phyloP scores from a whole-genome alignment of 2,113 vertebrate genomes.

The Bambusicola thoracicus region DNA sequence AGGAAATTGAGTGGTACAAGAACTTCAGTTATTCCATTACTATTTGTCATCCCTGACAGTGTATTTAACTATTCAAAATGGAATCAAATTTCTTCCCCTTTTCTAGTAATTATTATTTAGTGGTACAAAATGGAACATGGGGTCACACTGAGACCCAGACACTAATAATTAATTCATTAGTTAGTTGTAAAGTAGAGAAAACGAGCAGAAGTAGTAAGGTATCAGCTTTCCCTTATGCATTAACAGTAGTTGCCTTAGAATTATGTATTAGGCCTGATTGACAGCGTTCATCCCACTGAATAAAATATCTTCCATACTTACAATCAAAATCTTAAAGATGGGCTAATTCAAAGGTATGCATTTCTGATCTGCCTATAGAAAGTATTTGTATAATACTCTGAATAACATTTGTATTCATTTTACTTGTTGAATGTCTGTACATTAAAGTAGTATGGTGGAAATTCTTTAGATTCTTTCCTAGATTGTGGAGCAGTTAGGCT shows the following conservation, averaged over 20 bases:
- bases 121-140: slow-evolving; percentile 7
- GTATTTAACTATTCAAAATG: neutral
- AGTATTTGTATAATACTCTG: neutral
- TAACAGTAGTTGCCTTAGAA: neutral
- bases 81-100: neutral
- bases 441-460: neutral
- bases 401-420: neutral
- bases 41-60: neutral
- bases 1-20: neutral
- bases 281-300: neutral
- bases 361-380: neutral
- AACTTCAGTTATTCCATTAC: neutral
- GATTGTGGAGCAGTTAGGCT: neutral
- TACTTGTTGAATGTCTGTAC: neutral
- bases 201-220: neutral
- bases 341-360: neutral
- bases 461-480: neutral
- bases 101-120: neutral
- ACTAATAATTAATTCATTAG: slow-evolving; percentile 33
- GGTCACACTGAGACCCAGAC: neutral
- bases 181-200: slow-evolving; percentile 13
- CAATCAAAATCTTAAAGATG: neutral
- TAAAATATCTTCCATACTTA: neutral
- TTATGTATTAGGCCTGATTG: neutral
- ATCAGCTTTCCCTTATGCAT: slow-evolving; percentile 14